Conservation (phyloP, 2,888 invertebrate genomes). For the Ganaspis brasiliensis region DNA sequence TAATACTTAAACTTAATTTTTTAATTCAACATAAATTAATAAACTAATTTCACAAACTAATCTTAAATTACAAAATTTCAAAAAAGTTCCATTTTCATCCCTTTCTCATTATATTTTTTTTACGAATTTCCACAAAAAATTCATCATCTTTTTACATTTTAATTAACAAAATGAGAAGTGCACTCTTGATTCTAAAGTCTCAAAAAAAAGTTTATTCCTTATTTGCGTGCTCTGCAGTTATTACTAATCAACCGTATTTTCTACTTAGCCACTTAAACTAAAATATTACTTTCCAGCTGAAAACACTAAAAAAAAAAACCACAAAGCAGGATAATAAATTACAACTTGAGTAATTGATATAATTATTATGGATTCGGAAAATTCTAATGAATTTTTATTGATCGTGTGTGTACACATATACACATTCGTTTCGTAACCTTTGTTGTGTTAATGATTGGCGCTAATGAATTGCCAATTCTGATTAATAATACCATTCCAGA, state of each 20-base stretch:
- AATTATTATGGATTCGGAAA: no score
- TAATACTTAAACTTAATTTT: no score
- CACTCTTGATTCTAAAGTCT: not conserved
- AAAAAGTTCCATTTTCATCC: no score
- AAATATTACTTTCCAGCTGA: no score
- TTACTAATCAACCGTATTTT: not conserved
- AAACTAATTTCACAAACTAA: no score
- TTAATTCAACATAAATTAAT: no score
- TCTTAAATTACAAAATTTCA: no score
- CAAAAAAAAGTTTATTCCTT: not conserved
- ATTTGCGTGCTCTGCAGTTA: not conserved
- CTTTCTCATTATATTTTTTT: no score
- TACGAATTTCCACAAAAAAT: no score
- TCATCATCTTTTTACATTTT: not conserved
- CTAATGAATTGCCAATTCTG: constrained; percentile 52
- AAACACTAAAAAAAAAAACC: no score
- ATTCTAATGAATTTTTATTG: no score
- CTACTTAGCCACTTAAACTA: not conserved
- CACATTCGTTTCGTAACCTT: not conserved
- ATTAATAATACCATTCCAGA: constrained; percentile 47
- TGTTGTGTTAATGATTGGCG: not conserved
- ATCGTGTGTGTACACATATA: not conserved
- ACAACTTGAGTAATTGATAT: not conserved
- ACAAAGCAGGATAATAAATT: no score
- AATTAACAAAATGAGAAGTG: constrained; percentile 3